A percentile compares a stretch with the other conserved stretches of the same genome.
phyloP scores from a whole-genome alignment of 2,113 vertebrate species.

The Struthio camelus region DNA sequence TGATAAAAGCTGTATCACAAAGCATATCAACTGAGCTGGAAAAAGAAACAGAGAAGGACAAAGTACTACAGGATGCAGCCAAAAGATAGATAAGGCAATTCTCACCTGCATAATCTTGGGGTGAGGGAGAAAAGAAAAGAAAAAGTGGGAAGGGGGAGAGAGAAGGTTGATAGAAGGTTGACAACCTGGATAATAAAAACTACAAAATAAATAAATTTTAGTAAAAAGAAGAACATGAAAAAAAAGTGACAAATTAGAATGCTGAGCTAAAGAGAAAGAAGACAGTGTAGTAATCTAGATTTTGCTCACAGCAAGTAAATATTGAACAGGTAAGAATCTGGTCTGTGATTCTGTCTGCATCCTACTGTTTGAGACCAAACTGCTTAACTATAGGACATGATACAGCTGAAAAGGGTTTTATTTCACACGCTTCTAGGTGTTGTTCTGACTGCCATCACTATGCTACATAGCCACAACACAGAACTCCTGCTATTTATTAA shows the following conservation, averaged over 20 bases:
- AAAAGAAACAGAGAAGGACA: neutral
- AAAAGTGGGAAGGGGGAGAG: neutral
- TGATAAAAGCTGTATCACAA: constrained; percentile 45
- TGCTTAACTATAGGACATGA: neutral
- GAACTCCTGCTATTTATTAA: neutral
- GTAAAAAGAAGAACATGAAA: neutral
- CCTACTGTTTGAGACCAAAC: neutral
- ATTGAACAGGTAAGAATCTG: neutral
- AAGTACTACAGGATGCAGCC: neutral
- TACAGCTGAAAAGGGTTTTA: neutral
- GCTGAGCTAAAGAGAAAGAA: neutral
- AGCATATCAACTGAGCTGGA: neutral
- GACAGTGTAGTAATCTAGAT: neutral
- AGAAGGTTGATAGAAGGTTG: neutral
- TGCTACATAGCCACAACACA: neutral
- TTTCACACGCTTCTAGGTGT: neutral
- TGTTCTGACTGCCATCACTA: neutral
- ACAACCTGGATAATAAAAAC: neutral
- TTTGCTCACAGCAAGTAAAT: neutral
- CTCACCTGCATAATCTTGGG: neutral
- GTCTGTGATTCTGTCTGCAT: neutral
- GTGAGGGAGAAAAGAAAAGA: neutral
- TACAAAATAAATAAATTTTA: neutral
- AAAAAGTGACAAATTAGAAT: neutral
- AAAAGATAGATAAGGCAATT: neutral